phyloP scores from a whole-genome alignment of 2,113 vertebrate species.

The Rhizomys pruinosus region DNA sequence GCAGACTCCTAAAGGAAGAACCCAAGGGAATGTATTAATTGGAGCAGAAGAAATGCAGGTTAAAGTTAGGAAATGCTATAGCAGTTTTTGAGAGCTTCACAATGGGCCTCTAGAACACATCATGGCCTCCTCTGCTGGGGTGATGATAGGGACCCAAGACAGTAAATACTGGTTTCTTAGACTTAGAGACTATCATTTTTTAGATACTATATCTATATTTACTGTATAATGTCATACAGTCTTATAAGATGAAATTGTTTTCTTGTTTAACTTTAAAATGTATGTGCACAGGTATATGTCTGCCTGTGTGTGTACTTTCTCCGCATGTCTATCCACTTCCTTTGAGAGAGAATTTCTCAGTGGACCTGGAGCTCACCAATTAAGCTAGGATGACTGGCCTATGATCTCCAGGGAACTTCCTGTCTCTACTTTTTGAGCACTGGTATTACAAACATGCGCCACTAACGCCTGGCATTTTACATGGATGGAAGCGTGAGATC shows the following conservation, averaged over 20 bases:
- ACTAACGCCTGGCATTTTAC: not conserved
- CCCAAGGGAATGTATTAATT: conserved; percentile 27
- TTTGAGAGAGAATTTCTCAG: not conserved
- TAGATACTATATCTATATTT: not conserved
- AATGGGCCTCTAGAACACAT: not conserved
- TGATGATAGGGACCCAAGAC: accelerated
- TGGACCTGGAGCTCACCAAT: too few relatives aligned
- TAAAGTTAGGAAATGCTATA: not conserved
- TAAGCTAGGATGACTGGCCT: not conserved
- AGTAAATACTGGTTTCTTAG: not conserved
- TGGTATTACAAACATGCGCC: too few relatives aligned
- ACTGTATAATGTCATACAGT: not conserved
- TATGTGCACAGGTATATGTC: not conserved
- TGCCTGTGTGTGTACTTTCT: too few relatives aligned
- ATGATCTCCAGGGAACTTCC: too few relatives aligned
- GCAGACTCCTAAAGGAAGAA: conserved; percentile 38
- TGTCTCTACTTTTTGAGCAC: too few relatives aligned
- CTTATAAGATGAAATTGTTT: not conserved
- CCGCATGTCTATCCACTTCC: too few relatives aligned
- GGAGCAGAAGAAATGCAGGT: not conserved
- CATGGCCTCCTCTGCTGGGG: not conserved
- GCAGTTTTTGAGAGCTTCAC: not conserved
- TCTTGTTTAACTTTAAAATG: not conserved
- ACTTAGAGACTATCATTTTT: not conserved
- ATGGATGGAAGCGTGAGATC: not conserved